Percentiles rank a stretch among this genome's conserved stretches.
Evolutionary conservation across 2,113 vertebrate genomes (phyloP).

Genomic region (Rhizomys pruinosus): DNA sequence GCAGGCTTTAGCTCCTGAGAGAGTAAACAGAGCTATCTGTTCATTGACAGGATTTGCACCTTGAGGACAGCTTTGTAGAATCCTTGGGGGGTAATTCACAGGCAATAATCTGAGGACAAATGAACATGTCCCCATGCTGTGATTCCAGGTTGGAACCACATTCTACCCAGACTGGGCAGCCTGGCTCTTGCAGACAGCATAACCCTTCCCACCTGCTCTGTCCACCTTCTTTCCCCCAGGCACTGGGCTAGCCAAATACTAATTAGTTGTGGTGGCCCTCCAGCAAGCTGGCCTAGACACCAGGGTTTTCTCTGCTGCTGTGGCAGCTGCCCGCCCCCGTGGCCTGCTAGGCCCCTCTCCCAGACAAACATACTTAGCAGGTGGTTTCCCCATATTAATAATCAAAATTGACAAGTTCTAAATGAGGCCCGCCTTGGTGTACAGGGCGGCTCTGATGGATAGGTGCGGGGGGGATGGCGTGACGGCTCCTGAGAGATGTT

Average conservation of each 20-base stretch:
- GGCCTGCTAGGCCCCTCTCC: constrained; percentile 69
- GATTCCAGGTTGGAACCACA: not conserved
- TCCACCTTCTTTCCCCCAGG: not conserved
- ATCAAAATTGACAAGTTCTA: constrained; percentile 84
- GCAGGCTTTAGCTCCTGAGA: not conserved
- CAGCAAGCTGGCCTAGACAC: not conserved
- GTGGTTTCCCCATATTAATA: constrained; percentile 82
- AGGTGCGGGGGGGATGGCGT: constrained; percentile 64
- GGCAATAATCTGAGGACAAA: not conserved
- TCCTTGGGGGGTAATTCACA: not conserved
- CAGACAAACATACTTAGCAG: constrained; percentile 78
- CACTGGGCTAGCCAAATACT: not conserved
- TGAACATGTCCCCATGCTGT: not conserved
- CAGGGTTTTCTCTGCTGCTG: constrained; percentile 57
- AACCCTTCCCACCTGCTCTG: not conserved
- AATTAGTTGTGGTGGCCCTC: constrained; percentile 27
- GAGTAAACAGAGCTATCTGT: not conserved
- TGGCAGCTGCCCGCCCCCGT: constrained; percentile 12
- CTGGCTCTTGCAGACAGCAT: not conserved
- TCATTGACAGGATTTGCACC: not conserved
- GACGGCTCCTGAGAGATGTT: constrained; percentile 84
- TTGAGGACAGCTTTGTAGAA: not conserved
- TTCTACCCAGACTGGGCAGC: not conserved
- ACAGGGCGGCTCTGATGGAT: constrained; percentile 81
- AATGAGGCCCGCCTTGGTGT: constrained; percentile 83